Evolutionary conservation across 53 echinoderm and acorn worm species (phyloP), one percentile per base, ranked within the genome.

Genomic region (Henricia sp.): DNA sequence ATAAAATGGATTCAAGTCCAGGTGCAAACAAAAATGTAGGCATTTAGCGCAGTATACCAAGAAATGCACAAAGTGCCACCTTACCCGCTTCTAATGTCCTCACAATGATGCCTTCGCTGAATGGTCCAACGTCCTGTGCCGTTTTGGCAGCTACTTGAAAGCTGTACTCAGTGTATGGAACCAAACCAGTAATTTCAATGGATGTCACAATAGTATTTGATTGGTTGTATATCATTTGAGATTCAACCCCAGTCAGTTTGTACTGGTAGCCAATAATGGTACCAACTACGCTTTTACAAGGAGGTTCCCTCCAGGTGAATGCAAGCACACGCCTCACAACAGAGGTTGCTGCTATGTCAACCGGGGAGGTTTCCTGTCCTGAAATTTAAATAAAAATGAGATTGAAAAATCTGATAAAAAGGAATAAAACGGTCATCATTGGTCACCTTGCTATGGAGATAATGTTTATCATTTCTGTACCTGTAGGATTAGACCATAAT

Each of bases 121-220:
- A 83, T 5, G 66, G 52, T 29, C 82, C 80, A 32, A 41, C 26
- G 2, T 38, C 68, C 0, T 1, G 2, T 20, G 21, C 54, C 2
- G 59, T 91, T 3, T 1, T 8, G 23, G 87, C 91, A 41, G 60
- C 46, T n/a, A 91, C 87, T 40, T 82, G 39, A 41, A 91, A 82
- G 20, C 72, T 64, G 64, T 91, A 91, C 2, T 82, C 46, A 12
- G 87, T 62, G 33, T 73, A 91, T 13, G 91, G 87, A 60, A 42
- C 24, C 8, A 87, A 41, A 20, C 53, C 17, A 17, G 19, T 4
- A 1, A 83, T 38, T 10, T 12, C 58, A 3, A 57, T 41, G 2
- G 3, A 17, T 32, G 0, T 12, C 8, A n/a, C 32, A 17, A 16
- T 14, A 17, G 1, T 25, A 23, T 41, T 14, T 8, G 3, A 23